A percentile compares a stretch with the other conserved stretches of the same genome.
phyloP scores from a whole-genome alignment of 1,140 invertebrate genomes.

The Phocides pigmalion region DNA sequence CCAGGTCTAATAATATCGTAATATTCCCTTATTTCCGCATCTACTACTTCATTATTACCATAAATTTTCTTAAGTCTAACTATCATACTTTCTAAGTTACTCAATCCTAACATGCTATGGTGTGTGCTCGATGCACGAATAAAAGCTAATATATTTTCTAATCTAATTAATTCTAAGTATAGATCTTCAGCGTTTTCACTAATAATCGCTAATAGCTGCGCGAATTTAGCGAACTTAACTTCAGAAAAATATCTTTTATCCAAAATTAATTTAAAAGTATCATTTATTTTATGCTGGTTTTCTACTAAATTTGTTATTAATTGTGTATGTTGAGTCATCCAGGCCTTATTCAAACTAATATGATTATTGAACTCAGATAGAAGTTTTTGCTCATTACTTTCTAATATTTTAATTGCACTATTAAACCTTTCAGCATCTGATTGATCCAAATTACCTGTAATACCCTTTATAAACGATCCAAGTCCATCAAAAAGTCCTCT shows the following conservation, averaged over 20 bases:
- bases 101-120: slow-evolving; percentile 32
- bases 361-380: slow-evolving; percentile 25
- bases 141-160: slow-evolving; percentile 43
- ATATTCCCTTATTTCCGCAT: slow-evolving; percentile 37
- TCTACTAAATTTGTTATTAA: background rate
- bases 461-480: slow-evolving; percentile 40
- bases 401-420: slow-evolving; percentile 28
- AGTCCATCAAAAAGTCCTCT: slow-evolving; percentile 38
- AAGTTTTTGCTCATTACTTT: slow-evolving; percentile 12
- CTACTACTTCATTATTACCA: slow-evolving; percentile 13
- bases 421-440: slow-evolving; percentile 36
- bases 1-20: slow-evolving; percentile 39
- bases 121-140: slow-evolving; percentile 37
- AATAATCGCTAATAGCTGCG: slow-evolving; percentile 35
- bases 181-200: slow-evolving; percentile 40
- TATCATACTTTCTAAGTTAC: slow-evolving; percentile 20
- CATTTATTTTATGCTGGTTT: slow-evolving; percentile 11
- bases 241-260: slow-evolving; percentile 13
- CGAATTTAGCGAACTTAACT: slow-evolving; percentile 24
- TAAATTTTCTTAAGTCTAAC: slow-evolving; percentile 15
- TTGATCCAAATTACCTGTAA: slow-evolving; percentile 40
- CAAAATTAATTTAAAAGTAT: slow-evolving; percentile 9
- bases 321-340: background rate
- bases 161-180: slow-evolving; percentile 35
- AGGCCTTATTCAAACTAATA: slow-evolving; percentile 26